Evolutionary conservation across 1,140 invertebrate species (phyloP), one percentile per base, ranked within the genome.

Genomic region (Lasioglossum albipes): DNA sequence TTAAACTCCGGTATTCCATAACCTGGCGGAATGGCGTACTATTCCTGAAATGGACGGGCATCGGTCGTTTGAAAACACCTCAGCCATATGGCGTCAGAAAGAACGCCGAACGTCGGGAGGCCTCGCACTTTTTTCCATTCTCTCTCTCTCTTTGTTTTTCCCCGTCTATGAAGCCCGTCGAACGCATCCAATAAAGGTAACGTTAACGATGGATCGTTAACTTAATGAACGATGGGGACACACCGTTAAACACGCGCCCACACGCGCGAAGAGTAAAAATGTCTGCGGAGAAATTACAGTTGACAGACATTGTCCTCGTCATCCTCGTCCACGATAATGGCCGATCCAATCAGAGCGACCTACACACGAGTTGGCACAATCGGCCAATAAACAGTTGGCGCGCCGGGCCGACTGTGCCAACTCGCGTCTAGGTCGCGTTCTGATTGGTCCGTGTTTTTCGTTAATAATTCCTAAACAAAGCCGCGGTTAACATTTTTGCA

Each of bases 151-250:
- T 61, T 36, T 54, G 52, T 83, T 69, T 49, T n/a, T 70, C 36
- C 20, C 41, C 42, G 12, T 72, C 75, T 69, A 64, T 1, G 68
- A 71, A 64, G 42, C 75, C 68, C 68, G 68, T 79, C 84, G 84
- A 86, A 88, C 87, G 89, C 87, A 89, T 89, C 88, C 89, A 91
- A 91, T 91, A 91, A 91, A 91, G 89, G 87, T 90, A 81, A 89
- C 88, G 81, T 90, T 91, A 90, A 91, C 86, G 90, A 91, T 84
- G 84, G 87, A 89, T 91, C 90, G 88, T 91, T 91, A 91, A 91
- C 87, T 90, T 90, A 91, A 91, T 91, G 90, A 91, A 91, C 89
- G 89, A 91, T 88, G 82, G 82, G 80, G 86, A 87, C 88, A 90
- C 77, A 85, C 83, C 81, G 86, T 89, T 88, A 85, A 88, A 90